Conservation (phyloP, 53 echinoderm and acorn worm species). For the Echinarachnius parma region DNA sequence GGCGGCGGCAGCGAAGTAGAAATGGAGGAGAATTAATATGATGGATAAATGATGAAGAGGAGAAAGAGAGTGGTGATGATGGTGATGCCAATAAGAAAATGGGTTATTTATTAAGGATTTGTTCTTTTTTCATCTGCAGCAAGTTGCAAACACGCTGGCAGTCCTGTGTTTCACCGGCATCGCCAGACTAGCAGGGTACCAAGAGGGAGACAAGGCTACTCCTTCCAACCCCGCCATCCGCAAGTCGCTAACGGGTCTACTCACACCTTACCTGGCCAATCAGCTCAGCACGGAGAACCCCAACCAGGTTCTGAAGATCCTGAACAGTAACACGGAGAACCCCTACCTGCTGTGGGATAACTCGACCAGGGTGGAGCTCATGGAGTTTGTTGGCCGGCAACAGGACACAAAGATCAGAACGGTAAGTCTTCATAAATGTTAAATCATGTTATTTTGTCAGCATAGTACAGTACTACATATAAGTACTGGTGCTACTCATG, state of each 20-base stretch:
- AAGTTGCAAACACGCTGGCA: conserved; percentile 88
- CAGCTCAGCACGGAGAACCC: conserved; percentile 72
- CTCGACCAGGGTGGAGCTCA: conserved; percentile 79
- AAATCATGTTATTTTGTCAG: neutral
- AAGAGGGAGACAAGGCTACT: conserved; percentile 61
- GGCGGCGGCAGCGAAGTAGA: neutral
- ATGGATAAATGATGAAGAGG: neutral
- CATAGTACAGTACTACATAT: neutral
- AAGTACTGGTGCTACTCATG: neutral
- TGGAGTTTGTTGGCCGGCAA: conserved; percentile 71
- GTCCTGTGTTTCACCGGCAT: conserved; percentile 69
- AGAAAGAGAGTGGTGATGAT: neutral
- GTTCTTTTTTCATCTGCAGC: conserved; percentile 38
- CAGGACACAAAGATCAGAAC: conserved; percentile 57
- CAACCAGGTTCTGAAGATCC: conserved; percentile 89
- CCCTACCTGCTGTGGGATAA: conserved; percentile 99
- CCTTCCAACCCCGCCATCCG: conserved; percentile 80
- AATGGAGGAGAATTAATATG: neutral
- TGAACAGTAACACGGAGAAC: conserved; percentile 98
- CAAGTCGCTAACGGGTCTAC: conserved; percentile 83
- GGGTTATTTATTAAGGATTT: neutral
- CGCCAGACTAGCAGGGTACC: conserved; percentile 81
- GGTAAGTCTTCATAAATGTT: conserved; percentile 40
- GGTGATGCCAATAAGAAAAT: too few species aligned
- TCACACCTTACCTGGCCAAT: conserved; percentile 88